Conservation (phyloP, 2,113 vertebrate genomes). For the Pangasianodon hypophthalmus region DNA sequence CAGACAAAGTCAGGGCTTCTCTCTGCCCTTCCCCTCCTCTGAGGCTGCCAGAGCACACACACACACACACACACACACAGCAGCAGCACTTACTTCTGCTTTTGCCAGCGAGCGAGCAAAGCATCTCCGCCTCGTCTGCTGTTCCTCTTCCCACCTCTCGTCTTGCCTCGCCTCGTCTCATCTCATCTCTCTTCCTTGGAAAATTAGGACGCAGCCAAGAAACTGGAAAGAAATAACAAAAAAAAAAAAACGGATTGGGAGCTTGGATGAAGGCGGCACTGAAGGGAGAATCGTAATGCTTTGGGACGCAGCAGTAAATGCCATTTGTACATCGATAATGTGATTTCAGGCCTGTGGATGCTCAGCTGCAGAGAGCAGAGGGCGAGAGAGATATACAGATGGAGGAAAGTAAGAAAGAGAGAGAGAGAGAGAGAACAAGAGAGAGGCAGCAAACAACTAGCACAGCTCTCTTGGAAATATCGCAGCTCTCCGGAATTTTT, state of each 20-base stretch:
- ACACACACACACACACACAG: constrained; percentile 32
- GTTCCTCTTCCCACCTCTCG: background rate
- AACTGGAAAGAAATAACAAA: background rate
- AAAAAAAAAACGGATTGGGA: background rate
- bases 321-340: background rate
- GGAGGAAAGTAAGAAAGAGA: background rate
- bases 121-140: constrained; percentile 12
- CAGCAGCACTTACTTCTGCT: constrained; percentile 41
- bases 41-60: constrained; percentile 30
- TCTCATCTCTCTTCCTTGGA: constrained; percentile 6
- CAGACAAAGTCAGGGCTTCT: background rate
- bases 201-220: background rate
- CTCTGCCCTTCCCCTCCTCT: background rate
- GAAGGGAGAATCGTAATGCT: background rate
- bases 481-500: background rate
- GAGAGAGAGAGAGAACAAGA: background rate
- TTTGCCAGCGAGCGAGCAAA: constrained; percentile 35
- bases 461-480: constrained; percentile 1
- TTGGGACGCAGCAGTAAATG: background rate
- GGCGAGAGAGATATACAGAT: background rate
- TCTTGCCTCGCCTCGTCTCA: background rate
- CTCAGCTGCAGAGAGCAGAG: background rate
- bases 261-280: background rate
- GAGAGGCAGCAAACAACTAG: constrained; percentile 28
- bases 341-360: constrained; percentile 20